Percentiles rank a stretch among this genome's conserved stretches.
Evolutionary conservation across 2,113 vertebrate species (phyloP).

Genomic region (Pionites leucogaster): DNA sequence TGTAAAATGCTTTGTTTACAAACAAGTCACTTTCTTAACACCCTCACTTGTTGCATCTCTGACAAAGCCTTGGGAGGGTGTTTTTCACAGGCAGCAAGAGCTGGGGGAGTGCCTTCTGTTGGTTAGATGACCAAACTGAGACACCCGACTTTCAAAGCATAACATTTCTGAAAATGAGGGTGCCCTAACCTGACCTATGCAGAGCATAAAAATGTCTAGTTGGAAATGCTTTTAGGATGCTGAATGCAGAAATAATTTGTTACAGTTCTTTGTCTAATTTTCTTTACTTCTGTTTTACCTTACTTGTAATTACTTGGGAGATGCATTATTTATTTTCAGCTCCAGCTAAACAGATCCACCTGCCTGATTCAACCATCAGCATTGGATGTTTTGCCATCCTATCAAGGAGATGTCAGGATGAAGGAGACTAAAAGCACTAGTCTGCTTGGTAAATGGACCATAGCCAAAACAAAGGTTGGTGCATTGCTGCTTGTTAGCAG

Average conservation of each 20-base stretch:
- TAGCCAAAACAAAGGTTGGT: neutral
- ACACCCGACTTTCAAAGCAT: neutral
- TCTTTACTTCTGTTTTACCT: neutral
- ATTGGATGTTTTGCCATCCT: neutral
- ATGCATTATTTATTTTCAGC: neutral
- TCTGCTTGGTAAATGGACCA: neutral
- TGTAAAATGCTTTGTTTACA: constrained; percentile 70
- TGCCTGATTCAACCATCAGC: neutral
- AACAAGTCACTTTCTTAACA: constrained; percentile 56
- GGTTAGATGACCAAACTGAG: neutral
- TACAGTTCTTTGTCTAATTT: neutral
- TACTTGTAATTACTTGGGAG: neutral
- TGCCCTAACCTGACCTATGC: rapidly evolving
- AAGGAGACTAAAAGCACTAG: neutral
- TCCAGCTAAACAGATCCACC: neutral
- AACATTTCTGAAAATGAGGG: neutral
- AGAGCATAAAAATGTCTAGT: neutral
- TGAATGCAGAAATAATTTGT: neutral
- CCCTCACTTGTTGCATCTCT: neutral
- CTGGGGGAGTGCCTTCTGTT: neutral
- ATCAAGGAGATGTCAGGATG: neutral
- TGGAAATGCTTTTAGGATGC: neutral
- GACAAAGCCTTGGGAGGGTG: constrained; percentile 1
- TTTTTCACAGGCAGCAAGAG: neutral
- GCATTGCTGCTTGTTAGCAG: neutral